phyloP scores from a whole-genome alignment of 2,797 vertebrate genomes.

The Acipenser transmontanus region DNA sequence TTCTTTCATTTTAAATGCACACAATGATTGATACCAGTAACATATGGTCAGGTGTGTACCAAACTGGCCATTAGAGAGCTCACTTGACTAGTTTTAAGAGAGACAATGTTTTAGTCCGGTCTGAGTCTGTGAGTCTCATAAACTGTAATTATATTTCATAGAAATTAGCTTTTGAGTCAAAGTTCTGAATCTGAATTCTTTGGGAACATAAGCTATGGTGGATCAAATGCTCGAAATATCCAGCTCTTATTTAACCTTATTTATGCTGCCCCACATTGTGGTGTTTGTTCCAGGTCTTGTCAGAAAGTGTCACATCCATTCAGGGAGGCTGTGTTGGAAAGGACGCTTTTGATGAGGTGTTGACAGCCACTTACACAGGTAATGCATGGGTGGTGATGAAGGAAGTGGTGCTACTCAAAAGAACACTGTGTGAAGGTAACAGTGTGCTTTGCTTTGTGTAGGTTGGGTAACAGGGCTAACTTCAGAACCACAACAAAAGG shows the following conservation, averaged over 20 bases:
- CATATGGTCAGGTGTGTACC: too few species aligned
- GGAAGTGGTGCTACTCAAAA: too few species aligned
- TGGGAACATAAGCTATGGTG: too few species aligned
- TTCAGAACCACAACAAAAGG: constrained; percentile 80
- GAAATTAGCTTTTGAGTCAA: background rate
- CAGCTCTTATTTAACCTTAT: too few species aligned
- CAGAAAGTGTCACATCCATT: constrained; percentile 89
- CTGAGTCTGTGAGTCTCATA: background rate
- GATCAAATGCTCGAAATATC: too few species aligned
- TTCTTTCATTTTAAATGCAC: too few species aligned
- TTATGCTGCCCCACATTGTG: too few species aligned
- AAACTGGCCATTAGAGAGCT: too few species aligned
- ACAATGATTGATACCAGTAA: too few species aligned
- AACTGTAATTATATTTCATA: background rate
- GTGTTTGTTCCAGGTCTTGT: constrained; percentile 66
- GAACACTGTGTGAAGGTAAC: too few species aligned
- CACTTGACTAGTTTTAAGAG: too few species aligned
- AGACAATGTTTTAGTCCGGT: too few species aligned
- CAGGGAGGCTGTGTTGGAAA: constrained; percentile 94
- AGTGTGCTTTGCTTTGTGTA: constrained; percentile 33
- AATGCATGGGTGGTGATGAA: constrained; percentile 13
- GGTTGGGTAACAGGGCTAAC: constrained; percentile 95
- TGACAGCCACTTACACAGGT: constrained; percentile 90
- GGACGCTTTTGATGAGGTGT: constrained; percentile 84
- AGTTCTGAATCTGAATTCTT: background rate